Conservation (phyloP, 2,888 invertebrate genomes). For the Eupithecia subumbrata region DNA sequence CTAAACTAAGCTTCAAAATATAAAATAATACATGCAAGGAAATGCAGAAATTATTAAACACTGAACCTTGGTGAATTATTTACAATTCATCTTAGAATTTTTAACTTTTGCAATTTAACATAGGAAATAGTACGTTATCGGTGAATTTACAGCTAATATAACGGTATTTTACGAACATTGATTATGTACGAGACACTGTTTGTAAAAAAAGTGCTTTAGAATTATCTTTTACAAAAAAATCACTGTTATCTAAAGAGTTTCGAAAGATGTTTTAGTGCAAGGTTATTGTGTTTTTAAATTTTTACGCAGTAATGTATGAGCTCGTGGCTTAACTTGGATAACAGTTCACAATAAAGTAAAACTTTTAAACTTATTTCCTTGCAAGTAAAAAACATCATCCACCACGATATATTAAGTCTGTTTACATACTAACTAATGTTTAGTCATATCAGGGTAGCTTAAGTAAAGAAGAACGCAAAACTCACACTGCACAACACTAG, state of each 20-base stretch:
- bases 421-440: conserved; percentile 56
- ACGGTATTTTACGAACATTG: conserved; percentile 68
- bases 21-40: neutral
- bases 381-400: conserved; percentile 51
- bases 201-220: conserved; percentile 63
- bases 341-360: too few species aligned
- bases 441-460: conserved; percentile 54
- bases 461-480: conserved; percentile 73
- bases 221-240: conserved; percentile 47
- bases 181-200: conserved; percentile 60
- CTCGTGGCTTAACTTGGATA: too few species aligned
- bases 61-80: too few species aligned
- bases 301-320: too few species aligned
- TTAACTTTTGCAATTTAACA: too few species aligned
- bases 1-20: neutral
- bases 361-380: neutral
- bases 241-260: conserved; percentile 37
- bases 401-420: conserved; percentile 59
- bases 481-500: conserved; percentile 64
- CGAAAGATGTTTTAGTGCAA: conserved; percentile 39
- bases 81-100: too few species aligned
- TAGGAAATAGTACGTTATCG: conserved; percentile 25
- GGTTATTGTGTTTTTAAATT: neutral
- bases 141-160: conserved; percentile 47
- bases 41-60: too few species aligned